Conservation (phyloP, 35 echinoderm and acorn worm species). For the Patiria miniata region DNA sequence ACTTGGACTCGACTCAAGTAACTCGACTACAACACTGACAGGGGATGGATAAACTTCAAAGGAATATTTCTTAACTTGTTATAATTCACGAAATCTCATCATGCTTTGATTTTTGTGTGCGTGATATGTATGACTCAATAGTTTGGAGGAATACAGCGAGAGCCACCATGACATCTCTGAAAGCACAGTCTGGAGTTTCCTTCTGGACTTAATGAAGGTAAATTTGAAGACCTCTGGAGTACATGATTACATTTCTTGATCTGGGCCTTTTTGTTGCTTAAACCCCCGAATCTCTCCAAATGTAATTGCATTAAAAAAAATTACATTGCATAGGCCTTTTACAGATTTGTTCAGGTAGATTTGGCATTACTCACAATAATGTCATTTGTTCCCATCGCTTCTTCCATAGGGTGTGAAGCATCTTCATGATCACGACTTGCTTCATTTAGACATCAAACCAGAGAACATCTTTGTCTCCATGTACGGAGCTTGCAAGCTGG, state of each 20-base stretch:
- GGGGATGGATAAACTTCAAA: too few species aligned
- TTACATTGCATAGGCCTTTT: too few species aligned
- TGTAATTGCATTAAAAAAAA: neutral
- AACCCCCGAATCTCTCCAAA: too few species aligned
- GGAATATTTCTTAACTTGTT: too few species aligned
- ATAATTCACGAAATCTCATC: too few species aligned
- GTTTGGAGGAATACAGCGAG: constrained; percentile 75
- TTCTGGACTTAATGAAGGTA: constrained; percentile 91
- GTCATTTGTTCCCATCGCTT: neutral
- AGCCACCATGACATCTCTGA: constrained; percentile 93
- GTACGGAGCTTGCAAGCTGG: constrained; percentile 79
- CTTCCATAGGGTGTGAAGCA: constrained; percentile 76
- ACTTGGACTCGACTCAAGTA: too few species aligned
- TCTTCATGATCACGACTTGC: constrained; percentile 81
- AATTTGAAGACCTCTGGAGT: neutral
- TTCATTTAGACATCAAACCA: constrained; percentile 92
- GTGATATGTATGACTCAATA: too few species aligned
- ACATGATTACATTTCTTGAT: neutral
- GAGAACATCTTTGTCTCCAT: constrained; percentile 88
- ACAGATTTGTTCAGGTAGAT: too few species aligned
- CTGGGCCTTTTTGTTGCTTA: too few species aligned
- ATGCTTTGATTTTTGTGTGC: too few species aligned
- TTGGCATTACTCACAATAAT: too few species aligned
- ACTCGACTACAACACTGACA: too few species aligned
- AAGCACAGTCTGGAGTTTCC: constrained; percentile 63